Base-by-base conservation (phyloP, 2,797 vertebrate genomes). In the Brachyrhaphis roseni region DNA sequence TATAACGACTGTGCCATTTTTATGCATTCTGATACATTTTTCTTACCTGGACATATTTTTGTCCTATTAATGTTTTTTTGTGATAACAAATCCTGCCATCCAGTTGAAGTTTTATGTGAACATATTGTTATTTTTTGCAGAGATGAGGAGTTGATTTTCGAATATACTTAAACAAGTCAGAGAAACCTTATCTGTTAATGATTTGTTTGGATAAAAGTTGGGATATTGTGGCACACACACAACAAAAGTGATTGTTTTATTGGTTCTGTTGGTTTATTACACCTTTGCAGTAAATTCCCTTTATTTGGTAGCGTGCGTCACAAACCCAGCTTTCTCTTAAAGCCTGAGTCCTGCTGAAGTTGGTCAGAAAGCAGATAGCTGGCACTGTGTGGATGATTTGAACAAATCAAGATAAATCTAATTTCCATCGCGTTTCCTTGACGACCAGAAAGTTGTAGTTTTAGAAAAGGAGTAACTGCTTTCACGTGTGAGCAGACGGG, bases 401-500 rank as follows among this genome's bases (percentile, higher is more conserved):
- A 81, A 75, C 76, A 71, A 92, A 90, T 87, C 78, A 93, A 86
- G 53, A 78, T 68, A 88, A 95, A 95, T 95, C 79, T 31, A 90
- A 95, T 95, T 94, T 91, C 5, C 78, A 18, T 84, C 43, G 18
- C 49, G 77, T 88, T 90, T 77, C 78, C 90, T 76, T 92, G 86
- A 84, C 83, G 72, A 92, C 89, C 31, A 74, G 31, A 20, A 51
- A 47, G 18, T 51, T 71, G 72, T 26, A 46, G 34, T 79, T 88
- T 84, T 77, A 49, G 51, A 66, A 47, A 74, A 4, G 13, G 39
- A 70, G 15, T 84, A 89, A 93, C 59, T 84, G 55, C n/a, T 87
- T 89, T 84, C 92, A 92, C 83, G 82, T 91, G 87, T 82, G 47
- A 88, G 82, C 82, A 83, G 80, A 86, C 78, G 75, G 79, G 43